These are phyloP conservation scores for Chaetura pelagica DNA, from an alignment of 2,113 vertebrate species.

Conservation along the genomic window DNA sequence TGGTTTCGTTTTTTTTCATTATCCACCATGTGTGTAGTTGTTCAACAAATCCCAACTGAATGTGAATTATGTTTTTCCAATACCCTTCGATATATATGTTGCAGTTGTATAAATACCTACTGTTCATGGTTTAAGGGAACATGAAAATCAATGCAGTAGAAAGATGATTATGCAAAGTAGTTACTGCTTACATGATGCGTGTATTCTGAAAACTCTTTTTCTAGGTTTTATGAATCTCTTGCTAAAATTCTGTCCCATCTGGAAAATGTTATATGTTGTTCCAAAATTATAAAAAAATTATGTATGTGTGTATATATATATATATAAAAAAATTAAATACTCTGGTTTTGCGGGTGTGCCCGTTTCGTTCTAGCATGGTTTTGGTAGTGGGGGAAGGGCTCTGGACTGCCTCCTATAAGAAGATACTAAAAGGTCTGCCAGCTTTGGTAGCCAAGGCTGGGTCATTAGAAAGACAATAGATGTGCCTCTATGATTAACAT, in stretches of 20 bases:
- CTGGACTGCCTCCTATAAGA: no score
- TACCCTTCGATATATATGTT: neutral
- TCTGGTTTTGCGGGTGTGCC: no score
- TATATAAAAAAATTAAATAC: no score
- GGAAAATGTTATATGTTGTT: neutral
- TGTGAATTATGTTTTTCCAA: neutral
- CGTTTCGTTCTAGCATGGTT: no score
- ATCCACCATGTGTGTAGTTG: rapidly evolving
- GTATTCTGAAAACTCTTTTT: neutral
- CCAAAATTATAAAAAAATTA: neutral
- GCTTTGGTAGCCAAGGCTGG: no score
- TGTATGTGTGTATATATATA: no score
- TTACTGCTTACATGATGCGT: neutral
- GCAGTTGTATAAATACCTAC: neutral
- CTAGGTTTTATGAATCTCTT: neutral
- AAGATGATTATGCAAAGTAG: neutral
- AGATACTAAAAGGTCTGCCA: no score
- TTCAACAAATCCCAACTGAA: neutral
- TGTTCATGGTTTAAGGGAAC: neutral
- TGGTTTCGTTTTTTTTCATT: neutral
- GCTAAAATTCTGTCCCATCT: neutral
- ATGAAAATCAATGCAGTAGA: neutral
- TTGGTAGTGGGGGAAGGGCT: no score
- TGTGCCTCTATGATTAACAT: no score
- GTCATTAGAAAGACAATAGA: no score